These are phyloP conservation scores for Antechinus flavipes DNA, from an alignment of 2,113 vertebrate genomes.

Conservation along the genomic window DNA sequence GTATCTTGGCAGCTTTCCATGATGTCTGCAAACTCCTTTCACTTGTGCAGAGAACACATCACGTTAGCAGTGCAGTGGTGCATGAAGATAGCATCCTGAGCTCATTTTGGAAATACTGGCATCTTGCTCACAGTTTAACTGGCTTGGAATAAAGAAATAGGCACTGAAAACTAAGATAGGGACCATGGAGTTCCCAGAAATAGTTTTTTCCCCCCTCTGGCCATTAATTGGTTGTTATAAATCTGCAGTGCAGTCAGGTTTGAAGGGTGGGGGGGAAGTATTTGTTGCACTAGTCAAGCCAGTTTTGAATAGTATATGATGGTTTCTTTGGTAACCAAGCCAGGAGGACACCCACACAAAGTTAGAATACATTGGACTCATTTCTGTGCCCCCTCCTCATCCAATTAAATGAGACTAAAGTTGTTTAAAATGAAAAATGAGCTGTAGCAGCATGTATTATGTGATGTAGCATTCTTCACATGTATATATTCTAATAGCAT, in stretches of 20 bases:
- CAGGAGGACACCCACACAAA: constrained; percentile 83
- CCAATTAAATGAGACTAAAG: constrained; percentile 79
- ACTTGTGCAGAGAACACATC: constrained; percentile 56
- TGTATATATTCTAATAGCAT: constrained; percentile 53
- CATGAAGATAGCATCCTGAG: constrained; percentile 63
- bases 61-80: constrained; percentile 75
- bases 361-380: constrained; percentile 82
- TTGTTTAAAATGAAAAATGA: constrained; percentile 78
- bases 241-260: constrained; percentile 82
- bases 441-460: constrained; percentile 64
- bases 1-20: constrained; percentile 77
- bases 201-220: constrained; percentile 65
- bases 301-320: constrained; percentile 83
- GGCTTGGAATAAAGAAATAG: constrained; percentile 52
- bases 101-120: constrained; percentile 71
- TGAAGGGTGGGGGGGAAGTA: constrained; percentile 75
- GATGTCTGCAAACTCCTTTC: constrained; percentile 76
- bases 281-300: constrained; percentile 83
- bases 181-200: constrained; percentile 76
- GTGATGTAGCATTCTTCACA: constrained; percentile 51
- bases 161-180: constrained; percentile 68
- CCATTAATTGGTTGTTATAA: constrained; percentile 85
- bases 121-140: constrained; percentile 67
- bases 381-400: constrained; percentile 77
- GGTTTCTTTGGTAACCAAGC: constrained; percentile 88